These are phyloP conservation scores for Halcyon chelicuti DNA, from an alignment of 2,797 vertebrate species.

Conservation along the genomic window DNA sequence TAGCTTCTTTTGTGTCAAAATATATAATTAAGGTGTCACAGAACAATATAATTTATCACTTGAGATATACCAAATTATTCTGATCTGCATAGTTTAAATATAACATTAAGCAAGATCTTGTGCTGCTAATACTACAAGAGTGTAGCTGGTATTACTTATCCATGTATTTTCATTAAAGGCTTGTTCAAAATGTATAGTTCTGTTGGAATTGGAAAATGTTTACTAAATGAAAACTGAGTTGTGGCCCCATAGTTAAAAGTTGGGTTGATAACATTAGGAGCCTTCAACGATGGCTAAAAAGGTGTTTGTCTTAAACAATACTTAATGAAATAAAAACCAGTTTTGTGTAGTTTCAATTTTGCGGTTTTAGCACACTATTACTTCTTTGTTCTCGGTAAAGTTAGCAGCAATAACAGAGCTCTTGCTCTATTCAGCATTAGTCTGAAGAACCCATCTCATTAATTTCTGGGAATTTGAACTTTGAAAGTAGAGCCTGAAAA, in stretches of 20 bases:
- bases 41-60: constrained; percentile 45
- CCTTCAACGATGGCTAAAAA: background rate
- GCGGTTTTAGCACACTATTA: background rate
- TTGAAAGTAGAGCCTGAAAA: background rate
- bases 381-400: background rate
- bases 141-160: constrained; percentile 21
- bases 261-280: background rate
- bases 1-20: constrained; percentile 37
- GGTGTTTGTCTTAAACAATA: background rate
- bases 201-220: constrained; percentile 23
- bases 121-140: background rate
- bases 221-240: background rate
- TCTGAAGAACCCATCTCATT: background rate
- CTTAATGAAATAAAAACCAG: background rate
- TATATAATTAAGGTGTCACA: constrained; percentile 42
- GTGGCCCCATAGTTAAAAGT: background rate
- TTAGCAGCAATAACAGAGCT: background rate
- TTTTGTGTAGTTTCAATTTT: background rate
- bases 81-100: constrained; percentile 51
- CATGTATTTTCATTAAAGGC: constrained; percentile 33
- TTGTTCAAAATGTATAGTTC: constrained; percentile 45
- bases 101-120: background rate
- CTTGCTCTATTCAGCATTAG: background rate
- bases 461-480: background rate
- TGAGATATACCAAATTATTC: constrained; percentile 7